Evolutionary conservation across 2,888 invertebrate species (phyloP).

Genomic region (Drosophila acutilabella): DNA sequence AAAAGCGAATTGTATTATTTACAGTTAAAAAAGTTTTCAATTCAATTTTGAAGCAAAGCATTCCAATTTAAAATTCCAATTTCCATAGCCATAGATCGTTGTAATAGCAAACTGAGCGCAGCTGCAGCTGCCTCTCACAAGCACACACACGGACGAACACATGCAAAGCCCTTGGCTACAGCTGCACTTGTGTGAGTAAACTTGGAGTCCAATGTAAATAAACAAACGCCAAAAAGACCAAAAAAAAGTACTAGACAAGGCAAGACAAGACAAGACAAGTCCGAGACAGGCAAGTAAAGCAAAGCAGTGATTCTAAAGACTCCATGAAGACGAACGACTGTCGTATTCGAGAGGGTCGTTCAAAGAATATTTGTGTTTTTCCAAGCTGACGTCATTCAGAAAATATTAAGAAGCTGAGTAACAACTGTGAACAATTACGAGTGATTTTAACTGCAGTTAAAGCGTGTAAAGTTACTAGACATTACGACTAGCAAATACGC

Average conservation of each 20-base stretch:
- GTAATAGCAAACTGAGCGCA: slow-evolving; percentile 59
- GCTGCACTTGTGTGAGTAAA: slow-evolving; percentile 62
- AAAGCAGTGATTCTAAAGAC: slow-evolving; percentile 35
- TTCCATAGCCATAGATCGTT: slow-evolving; percentile 36
- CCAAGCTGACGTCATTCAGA: slow-evolving; percentile 5
- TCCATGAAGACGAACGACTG: slow-evolving; percentile 13
- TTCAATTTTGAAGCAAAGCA: slow-evolving; percentile 51
- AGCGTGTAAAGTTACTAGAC: background rate
- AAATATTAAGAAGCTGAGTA: background rate
- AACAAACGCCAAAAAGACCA: slow-evolving; percentile 70
- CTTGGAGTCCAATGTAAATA: slow-evolving; percentile 78
- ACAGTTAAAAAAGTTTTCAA: slow-evolving; percentile 69
- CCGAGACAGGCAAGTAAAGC: slow-evolving; percentile 33
- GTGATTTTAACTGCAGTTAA: background rate
- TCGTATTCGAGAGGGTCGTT: slow-evolving; percentile 19
- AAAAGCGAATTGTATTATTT: slow-evolving; percentile 53
- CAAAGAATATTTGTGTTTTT: slow-evolving; percentile 7
- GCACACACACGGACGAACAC: slow-evolving; percentile 31
- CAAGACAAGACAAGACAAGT: slow-evolving; percentile 42
- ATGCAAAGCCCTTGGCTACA: slow-evolving; percentile 30
- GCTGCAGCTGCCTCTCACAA: slow-evolving; percentile 48
- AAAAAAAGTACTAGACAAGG: slow-evolving; percentile 38
- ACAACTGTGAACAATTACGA: background rate
- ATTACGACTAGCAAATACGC: background rate
- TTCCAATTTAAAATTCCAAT: slow-evolving; percentile 36